Base-by-base conservation (phyloP, 2,113 vertebrate genomes). In the Chascanopsetta lugubris region DNA sequence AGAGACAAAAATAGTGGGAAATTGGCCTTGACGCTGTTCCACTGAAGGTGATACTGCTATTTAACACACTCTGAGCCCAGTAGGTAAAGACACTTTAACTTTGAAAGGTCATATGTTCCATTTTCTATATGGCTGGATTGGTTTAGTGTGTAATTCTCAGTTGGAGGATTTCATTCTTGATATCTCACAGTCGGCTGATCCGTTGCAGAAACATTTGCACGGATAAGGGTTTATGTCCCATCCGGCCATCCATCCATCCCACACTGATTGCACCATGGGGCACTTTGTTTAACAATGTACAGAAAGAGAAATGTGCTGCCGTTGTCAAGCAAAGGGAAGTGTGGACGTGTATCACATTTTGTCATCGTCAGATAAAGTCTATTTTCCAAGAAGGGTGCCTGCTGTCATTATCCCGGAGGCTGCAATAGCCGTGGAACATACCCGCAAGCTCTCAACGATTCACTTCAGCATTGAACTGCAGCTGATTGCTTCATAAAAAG, bases 201-300 rank as follows among this genome's bases (percentile, higher is more conserved):
- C 38, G 8, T 30, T n/a, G 30, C 54, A 7, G 15, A 13, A 27
- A 46, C 13, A 50, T 27, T 50, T 29, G 45, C 24, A 26, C 61
- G 25, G 65, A 61, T 42, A 62, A 63, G 34, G 45, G 48, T 59
- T 48, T 43, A 63, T 51, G 18, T 57, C 48, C 63, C 58, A 56
- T 15, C 27, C 43, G 47, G 51, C 47, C 9, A 24, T n/a, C n/a
- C n/a, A n/a, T n/a, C n/a, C n/a, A n/a, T n/a, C 66, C 75, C 56
- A 25, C 17, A 1, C 48, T 21, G 38, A 65, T 54, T 63, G 49
- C 53, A 27, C 55, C 30, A 56, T 1, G 1, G 71, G 49, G 25
- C 58, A 63, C 60, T 68, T 68, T 9, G 9, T 29, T 38, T 40
- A 65, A 64, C 49, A 61, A 65, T 46, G 48, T 17, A 64, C 57